phyloP scores from a whole-genome alignment of 2,888 invertebrate genomes.

The Drosophila nigricruria region DNA sequence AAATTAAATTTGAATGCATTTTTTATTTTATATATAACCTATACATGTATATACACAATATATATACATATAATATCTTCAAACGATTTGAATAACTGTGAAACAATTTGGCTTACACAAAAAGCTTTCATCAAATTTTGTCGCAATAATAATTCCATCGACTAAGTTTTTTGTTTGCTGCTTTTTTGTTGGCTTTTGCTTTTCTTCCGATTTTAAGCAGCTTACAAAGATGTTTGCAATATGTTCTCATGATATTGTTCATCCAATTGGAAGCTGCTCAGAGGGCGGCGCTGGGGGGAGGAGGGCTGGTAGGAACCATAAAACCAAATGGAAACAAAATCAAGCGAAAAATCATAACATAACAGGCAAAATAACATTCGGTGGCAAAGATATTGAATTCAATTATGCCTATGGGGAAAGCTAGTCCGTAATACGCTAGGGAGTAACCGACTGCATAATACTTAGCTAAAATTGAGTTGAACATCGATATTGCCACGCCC shows the following conservation, averaged over 20 bases:
- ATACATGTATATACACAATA: neutral
- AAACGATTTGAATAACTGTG: neutral
- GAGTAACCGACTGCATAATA: neutral
- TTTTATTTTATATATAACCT: neutral
- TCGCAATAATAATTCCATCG: neutral
- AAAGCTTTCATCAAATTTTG: slow-evolving; percentile 2
- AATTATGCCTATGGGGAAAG: slow-evolving; percentile 1
- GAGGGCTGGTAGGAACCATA: neutral
- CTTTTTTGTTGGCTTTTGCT: neutral
- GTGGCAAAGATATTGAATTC: slow-evolving; percentile 5
- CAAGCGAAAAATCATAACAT: slow-evolving; percentile 11
- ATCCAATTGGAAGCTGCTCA: slow-evolving; percentile 3
- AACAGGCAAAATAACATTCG: slow-evolving; percentile 7
- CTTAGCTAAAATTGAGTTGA: too few species aligned
- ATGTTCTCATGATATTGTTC: slow-evolving; percentile 3
- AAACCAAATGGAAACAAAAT: slow-evolving; percentile 21
- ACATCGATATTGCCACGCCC: too few species aligned
- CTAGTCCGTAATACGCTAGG: neutral
- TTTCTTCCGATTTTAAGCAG: slow-evolving; percentile 1
- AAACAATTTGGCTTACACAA: slow-evolving; percentile 2
- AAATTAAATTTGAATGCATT: neutral
- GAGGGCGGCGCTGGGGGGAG: neutral
- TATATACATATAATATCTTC: neutral
- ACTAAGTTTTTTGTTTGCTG: neutral
- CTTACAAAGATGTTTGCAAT: slow-evolving; percentile 14